phyloP scores from a whole-genome alignment of 2,113 vertebrate genomes.

The Cyanistes caeruleus region DNA sequence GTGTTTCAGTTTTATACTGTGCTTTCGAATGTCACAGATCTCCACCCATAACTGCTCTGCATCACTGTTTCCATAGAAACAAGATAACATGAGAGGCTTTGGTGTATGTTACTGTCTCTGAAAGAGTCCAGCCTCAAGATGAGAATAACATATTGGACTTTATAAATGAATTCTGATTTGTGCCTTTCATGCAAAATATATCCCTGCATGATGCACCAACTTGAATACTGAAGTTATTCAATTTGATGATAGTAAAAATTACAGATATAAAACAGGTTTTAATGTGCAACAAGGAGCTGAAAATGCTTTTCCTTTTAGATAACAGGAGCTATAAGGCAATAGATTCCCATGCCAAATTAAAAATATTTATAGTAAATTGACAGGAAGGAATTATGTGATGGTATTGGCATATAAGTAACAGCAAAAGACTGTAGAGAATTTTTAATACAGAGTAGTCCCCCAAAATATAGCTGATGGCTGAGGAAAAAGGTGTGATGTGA shows the following conservation, averaged over 20 bases:
- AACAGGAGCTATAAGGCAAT: background rate
- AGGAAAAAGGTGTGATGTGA: background rate
- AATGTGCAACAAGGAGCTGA: background rate
- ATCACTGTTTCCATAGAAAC: constrained; percentile 59
- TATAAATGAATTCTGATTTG: background rate
- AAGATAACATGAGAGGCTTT: constrained; percentile 9
- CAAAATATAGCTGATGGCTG: background rate
- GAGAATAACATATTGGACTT: background rate
- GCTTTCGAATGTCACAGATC: constrained; percentile 18
- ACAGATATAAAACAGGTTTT: background rate
- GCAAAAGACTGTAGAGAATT: background rate
- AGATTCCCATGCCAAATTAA: background rate
- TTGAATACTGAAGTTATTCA: background rate
- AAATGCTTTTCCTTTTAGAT: background rate
- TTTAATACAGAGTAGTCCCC: background rate
- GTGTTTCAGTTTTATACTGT: background rate
- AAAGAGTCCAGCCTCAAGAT: background rate
- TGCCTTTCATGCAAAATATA: constrained; percentile 8
- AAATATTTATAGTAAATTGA: background rate
- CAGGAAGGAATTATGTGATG: background rate
- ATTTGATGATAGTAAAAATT: background rate
- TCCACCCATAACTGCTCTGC: constrained; percentile 17
- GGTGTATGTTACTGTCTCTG: background rate
- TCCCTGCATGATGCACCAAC: background rate
- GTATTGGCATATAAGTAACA: background rate